Percentiles rank a stretch among this genome's conserved stretches.
Evolutionary conservation across 2,797 vertebrate genomes (phyloP).

Genomic region (Chaunax sp.): DNA sequence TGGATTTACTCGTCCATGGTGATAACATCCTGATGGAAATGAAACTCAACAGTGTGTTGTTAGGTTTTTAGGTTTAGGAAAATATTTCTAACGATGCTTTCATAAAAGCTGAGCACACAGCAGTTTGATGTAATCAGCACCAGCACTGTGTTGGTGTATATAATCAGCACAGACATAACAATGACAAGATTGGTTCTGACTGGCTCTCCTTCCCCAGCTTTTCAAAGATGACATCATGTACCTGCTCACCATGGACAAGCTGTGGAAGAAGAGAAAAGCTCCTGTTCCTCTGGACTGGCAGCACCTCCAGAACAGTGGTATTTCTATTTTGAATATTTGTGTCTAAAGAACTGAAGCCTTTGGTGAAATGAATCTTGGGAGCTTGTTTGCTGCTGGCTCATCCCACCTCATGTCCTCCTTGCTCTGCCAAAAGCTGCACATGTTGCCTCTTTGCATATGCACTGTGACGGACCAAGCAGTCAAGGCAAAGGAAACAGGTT

Average conservation of each 20-base stretch:
- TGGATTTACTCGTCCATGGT: background rate
- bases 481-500: too few species aligned
- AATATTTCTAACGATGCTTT: background rate
- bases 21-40: background rate
- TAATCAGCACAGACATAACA: background rate
- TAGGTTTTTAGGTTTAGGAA: too few species aligned
- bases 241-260: conserved; percentile 97
- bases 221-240: conserved; percentile 99
- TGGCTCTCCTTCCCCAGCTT: conserved; percentile 82
- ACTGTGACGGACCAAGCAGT: too few species aligned
- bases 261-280: conserved; percentile 98
- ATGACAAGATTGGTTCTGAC: conserved; percentile 1
- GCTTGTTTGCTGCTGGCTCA: background rate
- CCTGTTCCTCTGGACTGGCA: conserved; percentile 94
- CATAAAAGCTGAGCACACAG: background rate
- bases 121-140: background rate
- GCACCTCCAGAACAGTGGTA: conserved; percentile 89
- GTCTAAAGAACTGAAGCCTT: background rate
- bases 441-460: too few species aligned
- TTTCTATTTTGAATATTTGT: conserved; percentile 14
- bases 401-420: too few species aligned
- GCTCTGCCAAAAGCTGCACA: too few species aligned
- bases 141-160: background rate
- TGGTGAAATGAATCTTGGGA: background rate
- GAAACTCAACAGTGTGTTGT: background rate